phyloP scores from a whole-genome alignment of 2,113 vertebrate genomes.

The Microcebus jonahi region DNA sequence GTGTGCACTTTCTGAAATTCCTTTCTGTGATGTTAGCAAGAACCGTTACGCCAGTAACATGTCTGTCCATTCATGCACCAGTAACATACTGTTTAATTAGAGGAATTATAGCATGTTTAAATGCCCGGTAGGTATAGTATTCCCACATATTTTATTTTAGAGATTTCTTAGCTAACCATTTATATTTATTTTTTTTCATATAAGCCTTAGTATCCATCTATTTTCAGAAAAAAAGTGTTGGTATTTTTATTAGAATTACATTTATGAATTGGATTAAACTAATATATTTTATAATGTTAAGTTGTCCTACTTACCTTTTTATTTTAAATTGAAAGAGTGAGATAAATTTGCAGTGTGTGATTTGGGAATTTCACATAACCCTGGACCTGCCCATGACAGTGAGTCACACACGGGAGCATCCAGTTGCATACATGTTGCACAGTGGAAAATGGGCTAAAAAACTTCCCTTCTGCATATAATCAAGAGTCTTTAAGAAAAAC shows the following conservation, averaged over 20 bases:
- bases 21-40: too few species aligned
- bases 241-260: not conserved
- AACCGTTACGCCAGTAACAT: too few species aligned
- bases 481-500: not conserved
- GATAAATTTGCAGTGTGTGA: not conserved
- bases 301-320: not conserved
- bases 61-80: not conserved
- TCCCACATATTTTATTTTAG: not conserved
- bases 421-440: not conserved
- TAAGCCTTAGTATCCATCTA: not conserved
- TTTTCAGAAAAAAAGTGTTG: not conserved
- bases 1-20: too few species aligned
- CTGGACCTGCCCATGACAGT: not conserved
- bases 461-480: not conserved
- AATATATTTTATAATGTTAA: not conserved
- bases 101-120: not conserved
- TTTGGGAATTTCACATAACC: not conserved
- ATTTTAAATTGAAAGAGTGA: not conserved
- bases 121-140: not conserved
- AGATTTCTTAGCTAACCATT: not conserved
- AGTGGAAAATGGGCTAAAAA: not conserved
- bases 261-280: not conserved
- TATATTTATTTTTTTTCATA: not conserved
- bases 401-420: accelerated
- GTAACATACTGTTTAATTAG: not conserved